Conservation (phyloP, 2,888 invertebrate genomes). For the Galeruca laticollis region DNA sequence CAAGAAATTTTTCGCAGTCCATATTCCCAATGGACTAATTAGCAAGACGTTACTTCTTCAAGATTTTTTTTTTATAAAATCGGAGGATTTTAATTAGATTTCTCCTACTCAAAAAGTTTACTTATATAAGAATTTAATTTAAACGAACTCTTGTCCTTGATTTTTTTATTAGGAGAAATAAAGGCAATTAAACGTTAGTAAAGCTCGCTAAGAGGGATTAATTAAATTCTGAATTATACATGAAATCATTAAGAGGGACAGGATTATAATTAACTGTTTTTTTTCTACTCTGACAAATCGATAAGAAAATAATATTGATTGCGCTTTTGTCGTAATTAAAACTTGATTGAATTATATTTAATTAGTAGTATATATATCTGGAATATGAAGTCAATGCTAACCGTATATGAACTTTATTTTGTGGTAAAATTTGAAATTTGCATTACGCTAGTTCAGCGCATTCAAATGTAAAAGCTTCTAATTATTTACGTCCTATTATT, state of each 20-base stretch:
- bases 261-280: neutral
- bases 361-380: too few relatives aligned
- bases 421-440: too few relatives aligned
- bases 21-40: neutral
- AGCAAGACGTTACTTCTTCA: neutral
- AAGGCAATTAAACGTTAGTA: slow-evolving; percentile 26
- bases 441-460: too few relatives aligned
- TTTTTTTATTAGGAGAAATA: slow-evolving; percentile 22
- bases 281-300: too few relatives aligned
- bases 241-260: slow-evolving; percentile 1
- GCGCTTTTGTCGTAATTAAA: too few relatives aligned
- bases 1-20: too few relatives aligned
- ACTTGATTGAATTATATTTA: too few relatives aligned
- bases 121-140: slow-evolving; percentile 15
- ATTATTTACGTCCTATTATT: too few relatives aligned
- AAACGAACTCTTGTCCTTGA: neutral
- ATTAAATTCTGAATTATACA: slow-evolving; percentile 30
- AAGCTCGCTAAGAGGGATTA: slow-evolving; percentile 13
- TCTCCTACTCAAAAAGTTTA: neutral
- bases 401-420: too few relatives aligned
- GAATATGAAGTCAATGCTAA: too few relatives aligned
- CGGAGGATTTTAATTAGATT: slow-evolving; percentile 5
- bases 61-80: neutral
- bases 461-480: too few relatives aligned
- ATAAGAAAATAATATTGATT: too few relatives aligned